These are phyloP conservation scores for Nanorana parkeri DNA, from an alignment of 2,113 vertebrate genomes.

Conservation along the genomic window DNA sequence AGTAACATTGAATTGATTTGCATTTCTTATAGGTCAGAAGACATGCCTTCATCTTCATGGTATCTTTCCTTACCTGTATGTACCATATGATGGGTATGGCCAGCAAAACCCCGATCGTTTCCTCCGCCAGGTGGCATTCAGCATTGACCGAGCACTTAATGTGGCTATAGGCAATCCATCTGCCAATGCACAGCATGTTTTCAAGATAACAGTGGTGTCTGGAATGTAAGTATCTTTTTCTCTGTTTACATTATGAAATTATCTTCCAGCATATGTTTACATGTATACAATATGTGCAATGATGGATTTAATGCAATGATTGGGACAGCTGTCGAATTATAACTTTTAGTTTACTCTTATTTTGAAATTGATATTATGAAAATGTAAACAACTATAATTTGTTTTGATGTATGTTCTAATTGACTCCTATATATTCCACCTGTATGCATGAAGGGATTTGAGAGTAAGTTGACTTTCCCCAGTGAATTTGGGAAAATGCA, in stretches of 20 bases:
- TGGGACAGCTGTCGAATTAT: no score
- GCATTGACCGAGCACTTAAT: slow-evolving; percentile 96
- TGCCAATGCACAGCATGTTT: slow-evolving; percentile 88
- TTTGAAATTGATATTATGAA: no score
- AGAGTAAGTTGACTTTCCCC: no score
- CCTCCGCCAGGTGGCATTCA: slow-evolving; percentile 93
- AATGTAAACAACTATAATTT: no score
- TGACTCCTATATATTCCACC: no score
- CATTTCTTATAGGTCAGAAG: slow-evolving; percentile 88
- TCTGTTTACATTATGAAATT: no score
- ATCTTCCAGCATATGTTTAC: neutral
- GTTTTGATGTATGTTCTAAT: no score
- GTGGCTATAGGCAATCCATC: slow-evolving; percentile 93
- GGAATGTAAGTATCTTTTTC: slow-evolving; percentile 87
- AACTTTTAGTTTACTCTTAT: no score
- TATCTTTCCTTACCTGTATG: slow-evolving; percentile 93
- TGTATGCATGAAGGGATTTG: no score
- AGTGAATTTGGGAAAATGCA: no score
- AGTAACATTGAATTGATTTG: slow-evolving; percentile 19
- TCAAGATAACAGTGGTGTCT: slow-evolving; percentile 94
- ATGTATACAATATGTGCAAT: no score
- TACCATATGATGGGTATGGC: slow-evolving; percentile 88
- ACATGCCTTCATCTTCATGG: slow-evolving; percentile 97
- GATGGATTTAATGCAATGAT: no score
- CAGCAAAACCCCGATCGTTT: slow-evolving; percentile 82